Evolutionary conservation across 2,113 vertebrate species (phyloP).

Genomic region (Fulmarus glacialis): DNA sequence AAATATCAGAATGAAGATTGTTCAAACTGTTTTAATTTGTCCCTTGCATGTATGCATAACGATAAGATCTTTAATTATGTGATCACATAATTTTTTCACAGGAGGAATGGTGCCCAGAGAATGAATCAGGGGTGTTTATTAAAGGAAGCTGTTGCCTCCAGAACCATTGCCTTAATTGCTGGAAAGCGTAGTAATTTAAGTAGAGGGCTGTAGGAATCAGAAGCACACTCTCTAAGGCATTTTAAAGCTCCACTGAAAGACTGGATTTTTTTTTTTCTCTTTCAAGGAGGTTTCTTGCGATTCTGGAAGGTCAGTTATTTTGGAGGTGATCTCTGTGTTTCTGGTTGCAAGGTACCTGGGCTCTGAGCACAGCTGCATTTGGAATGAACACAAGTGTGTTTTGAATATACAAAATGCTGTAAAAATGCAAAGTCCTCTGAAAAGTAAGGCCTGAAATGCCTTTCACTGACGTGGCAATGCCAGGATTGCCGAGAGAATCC

Average conservation of each 20-base stretch:
- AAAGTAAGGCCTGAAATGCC: neutral
- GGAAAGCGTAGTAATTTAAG: neutral
- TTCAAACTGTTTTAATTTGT: slow-evolving; percentile 38
- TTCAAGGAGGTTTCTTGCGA: neutral
- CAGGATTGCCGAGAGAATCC: neutral
- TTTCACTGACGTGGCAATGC: neutral
- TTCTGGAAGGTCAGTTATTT: neutral
- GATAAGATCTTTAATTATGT: slow-evolving; percentile 62
- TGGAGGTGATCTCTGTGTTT: neutral
- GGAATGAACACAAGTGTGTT: neutral
- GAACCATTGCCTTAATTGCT: slow-evolving; percentile 30
- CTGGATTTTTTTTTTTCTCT: neutral
- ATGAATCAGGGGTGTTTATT: slow-evolving; percentile 24
- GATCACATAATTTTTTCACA: slow-evolving; percentile 47
- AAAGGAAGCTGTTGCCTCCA: slow-evolving; percentile 37
- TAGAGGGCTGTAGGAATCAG: neutral
- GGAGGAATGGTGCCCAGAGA: slow-evolving; percentile 9
- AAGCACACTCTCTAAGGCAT: neutral
- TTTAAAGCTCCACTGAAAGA: neutral
- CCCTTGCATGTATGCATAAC: neutral
- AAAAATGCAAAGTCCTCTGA: neutral
- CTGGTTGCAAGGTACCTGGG: neutral
- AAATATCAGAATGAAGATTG: neutral
- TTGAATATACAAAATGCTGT: neutral
- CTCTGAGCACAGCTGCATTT: neutral